Evolutionary conservation across 2,797 vertebrate genomes (phyloP).

Genomic region (Botia kubotai): DNA sequence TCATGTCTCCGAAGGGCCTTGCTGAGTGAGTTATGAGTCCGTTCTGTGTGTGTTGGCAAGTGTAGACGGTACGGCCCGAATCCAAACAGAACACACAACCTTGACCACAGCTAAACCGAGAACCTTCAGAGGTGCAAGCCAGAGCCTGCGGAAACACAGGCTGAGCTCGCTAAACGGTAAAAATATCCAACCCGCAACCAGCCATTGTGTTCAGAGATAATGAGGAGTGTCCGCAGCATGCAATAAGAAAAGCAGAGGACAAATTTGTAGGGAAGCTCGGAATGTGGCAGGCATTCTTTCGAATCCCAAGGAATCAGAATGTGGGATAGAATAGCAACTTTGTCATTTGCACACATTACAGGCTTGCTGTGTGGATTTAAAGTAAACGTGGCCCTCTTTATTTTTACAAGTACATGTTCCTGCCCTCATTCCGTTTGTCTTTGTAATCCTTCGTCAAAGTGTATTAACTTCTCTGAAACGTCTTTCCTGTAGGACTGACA

Average conservation of each 20-base stretch:
- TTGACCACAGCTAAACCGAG: constrained; percentile 70
- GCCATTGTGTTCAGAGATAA: constrained; percentile 42
- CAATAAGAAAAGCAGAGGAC: constrained; percentile 9
- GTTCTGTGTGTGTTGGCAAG: constrained; percentile 73
- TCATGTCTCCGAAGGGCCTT: constrained; percentile 38
- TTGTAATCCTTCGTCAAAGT: too few relatives aligned
- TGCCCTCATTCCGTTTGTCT: too few relatives aligned
- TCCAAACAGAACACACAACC: constrained; percentile 67
- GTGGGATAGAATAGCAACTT: neutral
- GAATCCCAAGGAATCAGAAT: neutral
- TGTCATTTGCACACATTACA: neutral
- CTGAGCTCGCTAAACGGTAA: neutral
- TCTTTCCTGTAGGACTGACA: too few relatives aligned
- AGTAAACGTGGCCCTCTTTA: neutral
- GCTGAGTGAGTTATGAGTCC: constrained; percentile 68
- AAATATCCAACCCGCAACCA: constrained; percentile 32
- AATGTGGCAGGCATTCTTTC: constrained; percentile 14
- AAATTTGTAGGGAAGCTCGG: constrained; percentile 26
- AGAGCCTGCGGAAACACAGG: constrained; percentile 40
- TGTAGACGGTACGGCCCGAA: constrained; percentile 54
- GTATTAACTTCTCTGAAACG: too few relatives aligned
- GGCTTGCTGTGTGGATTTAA: neutral
- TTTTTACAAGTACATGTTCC: too few relatives aligned
- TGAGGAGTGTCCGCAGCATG: constrained; percentile 24
- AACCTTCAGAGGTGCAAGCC: constrained; percentile 51